These are phyloP conservation scores for Melipona bicolor DNA, from an alignment of 2,888 invertebrate genomes.

Conservation along the genomic window DNA sequence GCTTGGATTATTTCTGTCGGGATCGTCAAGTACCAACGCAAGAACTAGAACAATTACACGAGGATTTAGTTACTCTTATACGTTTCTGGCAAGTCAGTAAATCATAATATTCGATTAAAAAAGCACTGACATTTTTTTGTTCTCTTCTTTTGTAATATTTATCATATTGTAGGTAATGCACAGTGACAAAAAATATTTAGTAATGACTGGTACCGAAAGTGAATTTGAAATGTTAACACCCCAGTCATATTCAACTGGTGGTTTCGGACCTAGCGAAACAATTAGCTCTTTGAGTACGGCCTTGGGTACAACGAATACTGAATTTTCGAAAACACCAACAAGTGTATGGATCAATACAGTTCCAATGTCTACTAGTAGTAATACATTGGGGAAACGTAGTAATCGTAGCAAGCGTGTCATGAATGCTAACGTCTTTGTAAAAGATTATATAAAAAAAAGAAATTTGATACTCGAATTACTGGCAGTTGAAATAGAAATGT, in stretches of 20 bases:
- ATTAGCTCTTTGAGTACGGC: constrained; percentile 70
- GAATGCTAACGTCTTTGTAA: constrained; percentile 90
- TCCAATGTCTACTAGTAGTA: constrained; percentile 88
- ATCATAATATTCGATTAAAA: background rate
- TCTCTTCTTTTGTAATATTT: background rate
- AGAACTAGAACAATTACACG: constrained; percentile 90
- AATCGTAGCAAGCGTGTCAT: constrained; percentile 90
- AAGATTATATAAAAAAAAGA: constrained; percentile 97
- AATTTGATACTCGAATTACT: constrained; percentile 96
- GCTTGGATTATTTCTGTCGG: constrained; percentile 97
- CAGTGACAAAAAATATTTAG: constrained; percentile 96
- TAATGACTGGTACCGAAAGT: constrained; percentile 92
- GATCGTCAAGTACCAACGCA: constrained; percentile 95
- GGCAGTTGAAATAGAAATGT: constrained; percentile 97
- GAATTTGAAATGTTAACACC: constrained; percentile 83
- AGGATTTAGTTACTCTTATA: constrained; percentile 95
- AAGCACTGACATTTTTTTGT: background rate
- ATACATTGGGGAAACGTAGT: constrained; percentile 90
- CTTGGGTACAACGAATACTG: constrained; percentile 76
- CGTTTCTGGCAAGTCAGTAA: constrained; percentile 94
- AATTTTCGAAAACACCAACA: constrained; percentile 83
- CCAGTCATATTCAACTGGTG: constrained; percentile 71
- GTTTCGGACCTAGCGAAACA: constrained; percentile 71
- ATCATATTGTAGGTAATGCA: constrained; percentile 88
- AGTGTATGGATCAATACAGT: constrained; percentile 98